A percentile compares a stretch with the other conserved stretches of the same genome.
These are phyloP conservation scores for Drosophila formosana DNA, from an alignment of 2,888 invertebrate genomes.

Conservation along the genomic window DNA sequence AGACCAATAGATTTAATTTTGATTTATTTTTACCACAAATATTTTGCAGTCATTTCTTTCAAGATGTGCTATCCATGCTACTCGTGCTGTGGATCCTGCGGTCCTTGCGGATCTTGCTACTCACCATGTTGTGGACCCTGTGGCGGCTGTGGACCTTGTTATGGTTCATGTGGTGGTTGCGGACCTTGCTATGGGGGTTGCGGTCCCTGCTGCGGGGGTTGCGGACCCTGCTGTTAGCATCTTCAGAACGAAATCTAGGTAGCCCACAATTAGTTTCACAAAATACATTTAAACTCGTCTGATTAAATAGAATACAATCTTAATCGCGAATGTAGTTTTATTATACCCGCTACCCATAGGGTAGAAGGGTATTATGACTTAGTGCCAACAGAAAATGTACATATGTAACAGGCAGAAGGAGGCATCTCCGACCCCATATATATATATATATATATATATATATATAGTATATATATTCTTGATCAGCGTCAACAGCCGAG, in stretches of 20 bases:
- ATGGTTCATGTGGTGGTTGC: constrained; percentile 2
- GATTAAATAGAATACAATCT: neutral
- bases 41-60: neutral
- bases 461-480: too few relatives aligned
- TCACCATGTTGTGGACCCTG: neutral
- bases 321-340: too few relatives aligned
- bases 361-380: too few relatives aligned
- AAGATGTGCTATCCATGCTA: constrained; percentile 32
- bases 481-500: too few relatives aligned
- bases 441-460: too few relatives aligned
- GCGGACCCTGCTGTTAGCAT: neutral
- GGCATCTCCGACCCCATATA: too few relatives aligned
- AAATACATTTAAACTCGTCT: neutral
- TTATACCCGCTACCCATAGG: too few relatives aligned
- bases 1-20: neutral
- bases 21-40: neutral
- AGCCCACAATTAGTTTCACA: neutral
- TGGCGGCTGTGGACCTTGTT: constrained; percentile 7
- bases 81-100: constrained; percentile 13
- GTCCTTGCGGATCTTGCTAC: constrained; percentile 7
- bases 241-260: constrained; percentile 21
- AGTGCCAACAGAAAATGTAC: too few relatives aligned
- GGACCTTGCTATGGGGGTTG: constrained; percentile 1
- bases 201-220: constrained; percentile 10
- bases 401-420: too few relatives aligned